phyloP scores from a whole-genome alignment of 92 coral and sea anemone genomes.

The Montipora capitata region DNA sequence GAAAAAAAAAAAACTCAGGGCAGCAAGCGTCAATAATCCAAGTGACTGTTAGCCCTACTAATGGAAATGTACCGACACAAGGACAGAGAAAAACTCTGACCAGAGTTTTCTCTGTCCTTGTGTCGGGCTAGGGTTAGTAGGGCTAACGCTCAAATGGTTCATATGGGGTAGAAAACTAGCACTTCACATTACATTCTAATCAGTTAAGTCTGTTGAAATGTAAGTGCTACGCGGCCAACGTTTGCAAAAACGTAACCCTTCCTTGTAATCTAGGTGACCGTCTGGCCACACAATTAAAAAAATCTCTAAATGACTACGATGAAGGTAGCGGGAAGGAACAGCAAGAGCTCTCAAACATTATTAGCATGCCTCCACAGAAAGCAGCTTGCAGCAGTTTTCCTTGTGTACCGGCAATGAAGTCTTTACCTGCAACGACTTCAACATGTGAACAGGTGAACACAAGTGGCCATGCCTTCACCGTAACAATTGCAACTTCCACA shows the following conservation, averaged over 20 bases:
- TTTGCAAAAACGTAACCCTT: too few relatives aligned
- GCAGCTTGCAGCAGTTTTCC: constrained; percentile 5
- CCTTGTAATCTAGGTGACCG: constrained; percentile 34
- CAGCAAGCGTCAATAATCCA: constrained; percentile 32
- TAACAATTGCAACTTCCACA: constrained; percentile 9
- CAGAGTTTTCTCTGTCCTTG: too few relatives aligned
- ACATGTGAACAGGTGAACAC: neutral
- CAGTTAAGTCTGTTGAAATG: too few relatives aligned
- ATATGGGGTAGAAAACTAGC: too few relatives aligned
- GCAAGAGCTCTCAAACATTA: constrained; percentile 34
- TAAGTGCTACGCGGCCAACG: too few relatives aligned
- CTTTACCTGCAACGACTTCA: constrained; percentile 16
- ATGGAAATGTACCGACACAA: too few relatives aligned
- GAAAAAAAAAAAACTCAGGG: constrained; percentile 41
- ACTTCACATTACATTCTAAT: too few relatives aligned
- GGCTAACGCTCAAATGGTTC: too few relatives aligned
- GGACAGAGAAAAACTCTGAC: too few relatives aligned
- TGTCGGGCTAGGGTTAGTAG: too few relatives aligned
- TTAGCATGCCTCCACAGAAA: constrained; percentile 17
- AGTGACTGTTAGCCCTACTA: too few relatives aligned
- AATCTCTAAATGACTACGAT: constrained; percentile 49
- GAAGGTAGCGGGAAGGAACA: constrained; percentile 42
- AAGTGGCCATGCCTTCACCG: constrained; percentile 28
- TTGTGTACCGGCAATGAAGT: neutral
- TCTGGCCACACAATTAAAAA: constrained; percentile 42